Evolutionary conservation across 2,797 vertebrate species (phyloP).

Genomic region (Buceros bicornis): DNA sequence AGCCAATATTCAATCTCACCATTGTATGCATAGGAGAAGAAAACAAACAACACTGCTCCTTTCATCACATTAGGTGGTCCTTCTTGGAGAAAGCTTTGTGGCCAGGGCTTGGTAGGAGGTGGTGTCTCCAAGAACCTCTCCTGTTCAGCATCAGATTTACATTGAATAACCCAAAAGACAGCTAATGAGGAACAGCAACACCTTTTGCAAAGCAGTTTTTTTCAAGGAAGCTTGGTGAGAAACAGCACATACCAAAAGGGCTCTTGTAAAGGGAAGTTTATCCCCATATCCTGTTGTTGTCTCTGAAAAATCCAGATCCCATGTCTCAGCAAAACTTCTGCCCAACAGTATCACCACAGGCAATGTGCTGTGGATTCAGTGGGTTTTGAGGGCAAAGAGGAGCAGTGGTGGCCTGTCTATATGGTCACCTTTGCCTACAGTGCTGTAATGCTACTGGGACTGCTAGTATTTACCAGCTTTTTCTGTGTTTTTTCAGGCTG

Average conservation of each 20-base stretch:
- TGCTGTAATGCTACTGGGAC: neutral
- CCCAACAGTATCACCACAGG: rapidly evolving
- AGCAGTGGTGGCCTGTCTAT: neutral
- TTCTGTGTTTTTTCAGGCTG: neutral
- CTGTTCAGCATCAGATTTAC: conserved; percentile 26
- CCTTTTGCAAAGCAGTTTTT: neutral
- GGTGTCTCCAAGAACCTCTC: neutral
- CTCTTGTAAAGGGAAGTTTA: neutral
- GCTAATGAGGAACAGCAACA: neutral
- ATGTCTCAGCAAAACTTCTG: neutral
- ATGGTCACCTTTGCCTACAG: neutral
- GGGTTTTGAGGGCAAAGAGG: too few species aligned
- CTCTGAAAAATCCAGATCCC: neutral
- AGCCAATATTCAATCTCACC: neutral
- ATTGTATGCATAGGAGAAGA: conserved; percentile 58
- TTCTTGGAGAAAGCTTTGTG: conserved; percentile 7
- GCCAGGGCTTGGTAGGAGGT: neutral
- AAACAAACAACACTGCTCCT: conserved; percentile 7
- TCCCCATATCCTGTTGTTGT: neutral
- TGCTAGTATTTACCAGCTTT: neutral
- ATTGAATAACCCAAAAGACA: conserved; percentile 47
- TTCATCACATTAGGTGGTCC: conserved; percentile 53
- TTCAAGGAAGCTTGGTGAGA: neutral
- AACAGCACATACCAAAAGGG: neutral
- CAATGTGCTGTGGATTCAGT: rapidly evolving